Conservation (phyloP, 2,888 invertebrate genomes). For the Cantharis lateralis region DNA sequence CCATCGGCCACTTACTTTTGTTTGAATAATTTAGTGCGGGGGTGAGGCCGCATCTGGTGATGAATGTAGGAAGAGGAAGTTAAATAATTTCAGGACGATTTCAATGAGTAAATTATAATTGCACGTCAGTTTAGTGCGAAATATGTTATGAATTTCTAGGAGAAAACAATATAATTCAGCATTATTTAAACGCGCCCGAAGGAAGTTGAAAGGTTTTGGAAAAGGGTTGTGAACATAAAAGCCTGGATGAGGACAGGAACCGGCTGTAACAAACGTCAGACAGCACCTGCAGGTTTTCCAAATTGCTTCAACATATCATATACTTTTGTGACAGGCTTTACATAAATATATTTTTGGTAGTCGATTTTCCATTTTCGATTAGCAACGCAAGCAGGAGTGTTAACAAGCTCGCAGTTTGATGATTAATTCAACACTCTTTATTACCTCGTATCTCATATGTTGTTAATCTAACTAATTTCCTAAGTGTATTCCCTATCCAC, state of each 20-base stretch:
- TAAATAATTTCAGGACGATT: not conserved
- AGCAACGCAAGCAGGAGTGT: not conserved
- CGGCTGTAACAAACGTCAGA: slow-evolving; percentile 11
- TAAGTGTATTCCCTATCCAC: not conserved
- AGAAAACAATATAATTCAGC: not conserved
- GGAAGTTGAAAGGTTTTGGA: slow-evolving; percentile 6
- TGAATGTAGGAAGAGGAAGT: not conserved
- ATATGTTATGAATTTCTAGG: not conserved
- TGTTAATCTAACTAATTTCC: slow-evolving; percentile 2
- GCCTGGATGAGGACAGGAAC: not conserved
- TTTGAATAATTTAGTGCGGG: not conserved
- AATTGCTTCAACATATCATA: slow-evolving; percentile 18
- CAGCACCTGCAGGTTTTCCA: slow-evolving; percentile 11
- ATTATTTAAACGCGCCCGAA: not conserved
- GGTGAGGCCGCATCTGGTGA: not conserved
- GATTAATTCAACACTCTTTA: not conserved
- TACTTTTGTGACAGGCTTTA: slow-evolving; percentile 15
- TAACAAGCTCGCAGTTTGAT: not conserved
- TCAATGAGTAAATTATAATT: not conserved
- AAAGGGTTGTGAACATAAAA: slow-evolving; percentile 3
- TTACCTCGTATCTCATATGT: not conserved
- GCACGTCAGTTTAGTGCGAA: not conserved
- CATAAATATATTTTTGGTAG: not conserved
- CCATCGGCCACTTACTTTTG: not conserved
- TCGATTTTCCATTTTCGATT: not conserved